Percentiles rank a stretch among this genome's conserved stretches.
Evolutionary conservation across 2,797 vertebrate genomes (phyloP).

Genomic region (Cossypha dichroa): DNA sequence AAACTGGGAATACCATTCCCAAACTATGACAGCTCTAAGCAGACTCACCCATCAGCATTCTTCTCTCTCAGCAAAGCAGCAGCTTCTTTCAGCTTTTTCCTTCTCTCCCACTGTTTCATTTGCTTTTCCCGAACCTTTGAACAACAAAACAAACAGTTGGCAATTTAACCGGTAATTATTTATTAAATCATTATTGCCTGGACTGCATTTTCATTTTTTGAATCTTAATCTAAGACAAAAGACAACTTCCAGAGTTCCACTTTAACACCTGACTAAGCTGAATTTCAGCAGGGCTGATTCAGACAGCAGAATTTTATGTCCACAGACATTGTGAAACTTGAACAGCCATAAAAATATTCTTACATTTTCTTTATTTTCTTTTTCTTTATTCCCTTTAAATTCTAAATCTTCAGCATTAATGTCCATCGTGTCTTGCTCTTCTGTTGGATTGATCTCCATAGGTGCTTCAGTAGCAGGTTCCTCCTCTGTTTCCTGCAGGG

Average conservation of each 20-base stretch:
- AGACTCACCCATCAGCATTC: conserved; percentile 92
- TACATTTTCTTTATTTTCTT: conserved; percentile 83
- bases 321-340: fast-evolving
- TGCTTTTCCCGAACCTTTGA: conserved; percentile 86
- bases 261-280: neutral
- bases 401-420: conserved; percentile 33
- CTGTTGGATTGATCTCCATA: conserved; percentile 49
- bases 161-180: neutral
- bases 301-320: neutral
- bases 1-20: neutral
- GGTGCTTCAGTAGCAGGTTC: neutral
- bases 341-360: neutral
- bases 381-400: conserved; percentile 76
- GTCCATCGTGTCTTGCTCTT: conserved; percentile 63
- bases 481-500: conserved; percentile 57
- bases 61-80: conserved; percentile 84
- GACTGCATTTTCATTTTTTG: neutral
- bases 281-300: neutral
- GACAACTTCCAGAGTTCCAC: neutral
- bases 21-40: neutral
- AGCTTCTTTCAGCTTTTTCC: conserved; percentile 83
- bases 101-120: conserved; percentile 87
- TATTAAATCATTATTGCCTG: neutral
- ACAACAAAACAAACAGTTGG: conserved; percentile 22
- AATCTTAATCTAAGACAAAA: neutral